Evolutionary conservation across 2,797 vertebrate species (phyloP).

Genomic region (Gobio occitaniae): DNA sequence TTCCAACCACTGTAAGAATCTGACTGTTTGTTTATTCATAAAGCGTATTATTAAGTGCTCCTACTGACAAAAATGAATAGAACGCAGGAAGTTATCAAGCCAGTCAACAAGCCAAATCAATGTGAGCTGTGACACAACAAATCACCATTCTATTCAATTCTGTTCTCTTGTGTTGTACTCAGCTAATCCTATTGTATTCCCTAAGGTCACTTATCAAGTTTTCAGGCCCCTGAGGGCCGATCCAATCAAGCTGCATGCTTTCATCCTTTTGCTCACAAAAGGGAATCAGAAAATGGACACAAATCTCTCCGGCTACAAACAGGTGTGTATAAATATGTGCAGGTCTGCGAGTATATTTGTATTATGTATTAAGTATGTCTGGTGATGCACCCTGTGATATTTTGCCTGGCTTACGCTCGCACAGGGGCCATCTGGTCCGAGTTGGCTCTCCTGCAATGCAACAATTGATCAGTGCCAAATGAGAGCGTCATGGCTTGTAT

Average conservation of each 20-base stretch:
- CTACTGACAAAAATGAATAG: neutral
- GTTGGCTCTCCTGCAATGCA: constrained; percentile 45
- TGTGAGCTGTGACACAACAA: constrained; percentile 3
- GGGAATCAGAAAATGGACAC: constrained; percentile 18
- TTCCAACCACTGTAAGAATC: neutral
- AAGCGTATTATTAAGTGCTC: neutral
- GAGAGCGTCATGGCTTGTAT: constrained; percentile 59
- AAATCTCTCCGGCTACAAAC: constrained; percentile 11
- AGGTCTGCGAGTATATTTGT: constrained; percentile 32
- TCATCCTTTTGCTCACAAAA: constrained; percentile 49
- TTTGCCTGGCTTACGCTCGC: constrained; percentile 25
- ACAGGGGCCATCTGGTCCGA: constrained; percentile 35
- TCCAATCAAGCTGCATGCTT: constrained; percentile 47
- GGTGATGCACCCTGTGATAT: constrained; percentile 22
- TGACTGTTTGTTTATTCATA: neutral
- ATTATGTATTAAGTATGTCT: constrained; percentile 14
- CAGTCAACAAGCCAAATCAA: neutral
- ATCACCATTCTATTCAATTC: constrained; percentile 26
- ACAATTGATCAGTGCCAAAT: constrained; percentile 45
- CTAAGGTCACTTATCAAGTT: constrained; percentile 42
- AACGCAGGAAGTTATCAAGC: neutral
- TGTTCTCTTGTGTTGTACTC: constrained; percentile 18
- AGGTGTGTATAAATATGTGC: constrained; percentile 41
- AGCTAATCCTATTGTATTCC: constrained; percentile 28
- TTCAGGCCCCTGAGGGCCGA: constrained; percentile 35